Base-by-base conservation (phyloP, 2,113 vertebrate species). In the Triplophysa dalaica region DNA sequence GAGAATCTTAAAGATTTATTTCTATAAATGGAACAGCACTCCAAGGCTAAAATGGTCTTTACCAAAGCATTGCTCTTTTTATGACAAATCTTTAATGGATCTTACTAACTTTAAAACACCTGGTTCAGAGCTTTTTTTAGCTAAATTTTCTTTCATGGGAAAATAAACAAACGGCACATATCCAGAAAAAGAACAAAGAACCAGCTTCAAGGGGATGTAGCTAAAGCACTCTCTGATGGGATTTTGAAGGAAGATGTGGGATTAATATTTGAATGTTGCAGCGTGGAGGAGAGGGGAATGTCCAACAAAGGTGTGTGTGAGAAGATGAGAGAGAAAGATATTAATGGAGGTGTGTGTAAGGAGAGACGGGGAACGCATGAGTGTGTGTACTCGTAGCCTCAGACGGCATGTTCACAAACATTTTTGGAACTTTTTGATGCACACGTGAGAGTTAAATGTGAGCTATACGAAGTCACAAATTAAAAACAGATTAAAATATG, bases 1-100 rank as follows among this genome's bases (percentile, higher is more conserved):
- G 69, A 79, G 78, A 70, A 72, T 63, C 68, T 70, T 70, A 80
- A 77, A 83, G 67, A 68, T 80, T 77, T 80, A 77, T 80, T 83
- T 76, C 74, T 64, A 72, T 77, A 80, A 83, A 80, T 80, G 78
- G 66, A 79, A 70, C 65, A 41, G 52, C 17, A 60, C 61, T 80
- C 29, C 17, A 24, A 43, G 63, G 64, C 50, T n/a, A 76, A 67
- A 45, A 56, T 22, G 29, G 22, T 62, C 67, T 66, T 58, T 75
- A 68, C 56, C 68, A 65, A 81, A 48, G 19, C 33, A 48, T 62
- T 82, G 68, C 68, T 72, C 61, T 58, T 45, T 66, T 66, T 60
- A 4, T 52, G 48, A 33, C 81, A 77, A 70, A 76, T 76, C 58
- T 66, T 70, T 76, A 52, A 72, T 73, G 70, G 45, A 52, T 73